Percentiles rank a stretch among this genome's conserved stretches.
Conservation (phyloP, 2,113 vertebrate species). For the Dicerorhinus sumatrensis region DNA sequence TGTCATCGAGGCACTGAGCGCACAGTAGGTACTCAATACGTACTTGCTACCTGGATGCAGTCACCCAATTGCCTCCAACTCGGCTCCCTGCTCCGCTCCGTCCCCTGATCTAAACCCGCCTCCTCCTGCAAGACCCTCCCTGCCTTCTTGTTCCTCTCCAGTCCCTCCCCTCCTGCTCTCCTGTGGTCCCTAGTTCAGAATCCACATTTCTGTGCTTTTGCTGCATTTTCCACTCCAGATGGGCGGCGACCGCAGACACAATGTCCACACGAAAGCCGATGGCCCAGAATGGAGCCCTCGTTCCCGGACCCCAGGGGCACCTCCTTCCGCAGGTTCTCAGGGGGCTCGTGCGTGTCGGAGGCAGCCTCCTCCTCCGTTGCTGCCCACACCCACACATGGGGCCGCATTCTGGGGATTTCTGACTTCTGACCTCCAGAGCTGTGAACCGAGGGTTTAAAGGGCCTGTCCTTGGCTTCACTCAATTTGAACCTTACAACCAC, state of each 20-base stretch:
- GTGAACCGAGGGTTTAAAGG: background rate
- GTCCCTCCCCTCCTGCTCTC: background rate
- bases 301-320: background rate
- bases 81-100: background rate
- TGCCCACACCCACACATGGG: background rate
- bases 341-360: background rate
- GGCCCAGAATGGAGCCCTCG: background rate
- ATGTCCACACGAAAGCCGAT: background rate
- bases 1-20: background rate
- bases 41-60: background rate
- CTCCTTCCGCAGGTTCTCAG: background rate
- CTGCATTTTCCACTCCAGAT: background rate
- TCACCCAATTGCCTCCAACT: background rate
- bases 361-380: no score
- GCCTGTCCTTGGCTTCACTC: background rate
- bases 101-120: background rate
- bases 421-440: background rate
- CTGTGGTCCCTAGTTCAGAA: background rate
- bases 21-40: background rate
- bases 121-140: background rate
- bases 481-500: background rate
- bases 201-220: background rate
- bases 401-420: background rate
- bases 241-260: background rate
- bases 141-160: background rate